phyloP scores from a whole-genome alignment of 2,113 vertebrate genomes.

The Paratilapia polleni region DNA sequence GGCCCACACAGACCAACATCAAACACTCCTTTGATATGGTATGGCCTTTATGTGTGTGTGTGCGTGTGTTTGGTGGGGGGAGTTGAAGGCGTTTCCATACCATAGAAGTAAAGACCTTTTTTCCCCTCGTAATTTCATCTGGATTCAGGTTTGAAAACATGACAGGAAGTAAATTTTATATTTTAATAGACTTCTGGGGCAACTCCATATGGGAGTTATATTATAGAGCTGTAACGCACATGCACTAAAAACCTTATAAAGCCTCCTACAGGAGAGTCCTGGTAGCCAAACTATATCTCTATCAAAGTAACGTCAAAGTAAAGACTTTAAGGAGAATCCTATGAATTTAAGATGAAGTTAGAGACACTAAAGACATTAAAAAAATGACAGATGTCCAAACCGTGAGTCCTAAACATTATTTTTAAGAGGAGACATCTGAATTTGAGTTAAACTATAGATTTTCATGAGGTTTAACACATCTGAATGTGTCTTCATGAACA shows the following conservation, averaged over 20 bases:
- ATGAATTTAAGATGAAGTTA: neutral
- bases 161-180: neutral
- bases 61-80: neutral
- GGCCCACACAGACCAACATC: constrained; percentile 45
- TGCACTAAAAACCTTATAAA: neutral
- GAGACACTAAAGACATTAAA: neutral
- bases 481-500: neutral
- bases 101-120: constrained; percentile 25
- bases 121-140: constrained; percentile 8
- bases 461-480: fast-evolving
- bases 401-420: fast-evolving
- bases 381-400: neutral
- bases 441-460: neutral
- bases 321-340: neutral
- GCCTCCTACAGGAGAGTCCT: neutral
- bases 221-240: neutral
- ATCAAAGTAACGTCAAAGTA: neutral
- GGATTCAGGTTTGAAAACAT: constrained; percentile 12
- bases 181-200: neutral
- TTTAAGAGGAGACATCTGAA: neutral
- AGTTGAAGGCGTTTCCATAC: constrained; percentile 36
- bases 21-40: constrained; percentile 60
- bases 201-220: neutral
- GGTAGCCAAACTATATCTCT: neutral
- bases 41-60: constrained; percentile 20